phyloP scores from a whole-genome alignment of 2,113 vertebrate genomes.

The Uria aalge region DNA sequence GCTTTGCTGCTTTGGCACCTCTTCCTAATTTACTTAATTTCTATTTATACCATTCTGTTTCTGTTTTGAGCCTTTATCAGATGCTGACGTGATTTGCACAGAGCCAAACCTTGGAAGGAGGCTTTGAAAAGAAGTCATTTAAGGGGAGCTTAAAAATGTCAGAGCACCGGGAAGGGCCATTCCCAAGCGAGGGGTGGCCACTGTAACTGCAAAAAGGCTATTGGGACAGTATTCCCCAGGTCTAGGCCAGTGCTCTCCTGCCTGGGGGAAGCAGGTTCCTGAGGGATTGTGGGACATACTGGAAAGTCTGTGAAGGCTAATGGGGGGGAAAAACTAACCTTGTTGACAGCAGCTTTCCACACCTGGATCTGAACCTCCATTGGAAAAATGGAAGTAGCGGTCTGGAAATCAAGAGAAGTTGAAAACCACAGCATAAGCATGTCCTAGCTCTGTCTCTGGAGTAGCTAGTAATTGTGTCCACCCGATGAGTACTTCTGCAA shows the following conservation, averaged over 20 bases:
- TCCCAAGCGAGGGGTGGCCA: not conserved
- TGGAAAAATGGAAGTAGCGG: not conserved
- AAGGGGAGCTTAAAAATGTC: not conserved
- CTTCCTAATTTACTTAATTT: constrained; percentile 42
- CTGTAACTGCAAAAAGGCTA: not conserved
- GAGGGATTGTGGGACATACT: not conserved
- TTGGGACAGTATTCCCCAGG: not conserved
- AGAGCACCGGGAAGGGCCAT: not conserved
- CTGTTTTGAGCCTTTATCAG: constrained; percentile 2
- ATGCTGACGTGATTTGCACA: not conserved
- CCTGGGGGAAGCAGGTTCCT: not conserved
- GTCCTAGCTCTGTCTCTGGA: not conserved
- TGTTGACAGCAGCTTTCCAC: not conserved
- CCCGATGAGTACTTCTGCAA: not conserved
- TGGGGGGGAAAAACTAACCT: not conserved
- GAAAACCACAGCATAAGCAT: not conserved
- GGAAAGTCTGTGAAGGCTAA: not conserved
- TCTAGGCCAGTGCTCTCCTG: not conserved
- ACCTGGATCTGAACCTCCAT: not conserved
- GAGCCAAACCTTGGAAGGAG: not conserved
- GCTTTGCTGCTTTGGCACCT: constrained; percentile 47
- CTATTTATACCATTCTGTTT: constrained; percentile 36
- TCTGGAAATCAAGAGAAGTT: not conserved
- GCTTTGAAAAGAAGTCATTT: not conserved
- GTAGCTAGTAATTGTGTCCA: not conserved